Percentiles rank a stretch among this genome's conserved stretches.
Evolutionary conservation across 2,797 vertebrate genomes (phyloP).

Genomic region (Picus viridis): DNA sequence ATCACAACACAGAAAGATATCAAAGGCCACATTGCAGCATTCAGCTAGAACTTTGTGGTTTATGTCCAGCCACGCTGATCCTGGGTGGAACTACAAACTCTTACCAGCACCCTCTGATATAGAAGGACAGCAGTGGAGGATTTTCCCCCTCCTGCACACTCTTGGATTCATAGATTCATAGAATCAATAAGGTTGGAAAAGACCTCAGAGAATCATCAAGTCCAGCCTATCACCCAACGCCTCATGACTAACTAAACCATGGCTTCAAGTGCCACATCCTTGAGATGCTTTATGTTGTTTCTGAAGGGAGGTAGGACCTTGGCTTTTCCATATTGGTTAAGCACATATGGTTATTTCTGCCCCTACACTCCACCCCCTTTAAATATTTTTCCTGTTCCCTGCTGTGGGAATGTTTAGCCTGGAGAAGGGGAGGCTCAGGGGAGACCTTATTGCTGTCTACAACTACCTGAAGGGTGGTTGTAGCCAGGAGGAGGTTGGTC

Average conservation of each 20-base stretch:
- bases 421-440: too few species aligned
- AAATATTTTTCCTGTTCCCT: background rate
- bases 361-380: too few species aligned
- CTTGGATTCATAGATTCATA: too few species aligned
- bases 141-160: background rate
- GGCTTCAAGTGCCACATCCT: too few species aligned
- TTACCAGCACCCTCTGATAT: background rate
- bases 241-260: too few species aligned
- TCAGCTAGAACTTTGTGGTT: background rate
- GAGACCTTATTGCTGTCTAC: too few species aligned
- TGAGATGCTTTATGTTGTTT: background rate
- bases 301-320: background rate
- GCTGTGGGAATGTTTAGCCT: background rate
- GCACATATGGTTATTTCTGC: background rate
- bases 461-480: too few species aligned
- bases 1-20: conserved; percentile 32
- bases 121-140: background rate
- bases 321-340: background rate
- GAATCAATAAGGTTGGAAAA: too few species aligned
- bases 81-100: background rate
- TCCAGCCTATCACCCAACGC: too few species aligned
- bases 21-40: background rate
- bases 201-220: too few species aligned
- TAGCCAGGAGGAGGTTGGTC: too few species aligned
- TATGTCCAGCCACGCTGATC: background rate